Conservation (phyloP, 2,113 vertebrate species). For the Dipodomys merriami region DNA sequence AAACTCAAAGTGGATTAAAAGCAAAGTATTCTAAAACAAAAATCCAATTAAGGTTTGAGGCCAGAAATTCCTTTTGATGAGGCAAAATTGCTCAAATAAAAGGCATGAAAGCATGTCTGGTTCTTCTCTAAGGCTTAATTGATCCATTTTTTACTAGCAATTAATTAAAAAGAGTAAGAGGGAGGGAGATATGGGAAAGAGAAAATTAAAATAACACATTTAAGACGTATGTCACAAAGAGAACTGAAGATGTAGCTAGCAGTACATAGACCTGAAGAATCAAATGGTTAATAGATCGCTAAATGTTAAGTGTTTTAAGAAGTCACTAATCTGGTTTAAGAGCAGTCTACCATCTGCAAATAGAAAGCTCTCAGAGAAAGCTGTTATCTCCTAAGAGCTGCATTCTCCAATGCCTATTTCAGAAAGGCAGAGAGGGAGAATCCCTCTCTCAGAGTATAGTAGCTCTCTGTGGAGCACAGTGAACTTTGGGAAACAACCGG, state of each 20-base stretch:
- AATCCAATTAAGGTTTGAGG: background rate
- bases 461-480: no score
- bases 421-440: no score
- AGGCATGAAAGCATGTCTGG: background rate
- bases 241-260: background rate
- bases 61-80: background rate
- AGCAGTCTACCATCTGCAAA: background rate
- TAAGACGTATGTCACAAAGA: background rate
- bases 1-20: background rate
- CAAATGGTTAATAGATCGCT: background rate
- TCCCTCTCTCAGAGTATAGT: no score
- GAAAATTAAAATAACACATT: background rate
- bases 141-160: background rate
- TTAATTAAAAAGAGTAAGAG: background rate
- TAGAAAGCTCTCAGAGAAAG: no score
- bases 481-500: no score
- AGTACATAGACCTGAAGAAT: background rate
- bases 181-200: background rate
- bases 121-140: background rate
- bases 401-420: no score
- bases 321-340: background rate
- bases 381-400: background rate
- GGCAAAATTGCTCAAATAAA: background rate
- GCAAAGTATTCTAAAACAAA: background rate
- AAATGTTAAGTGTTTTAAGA: background rate